Base-by-base conservation (phyloP, 2,888 invertebrate genomes). In the Polietes domitor region DNA sequence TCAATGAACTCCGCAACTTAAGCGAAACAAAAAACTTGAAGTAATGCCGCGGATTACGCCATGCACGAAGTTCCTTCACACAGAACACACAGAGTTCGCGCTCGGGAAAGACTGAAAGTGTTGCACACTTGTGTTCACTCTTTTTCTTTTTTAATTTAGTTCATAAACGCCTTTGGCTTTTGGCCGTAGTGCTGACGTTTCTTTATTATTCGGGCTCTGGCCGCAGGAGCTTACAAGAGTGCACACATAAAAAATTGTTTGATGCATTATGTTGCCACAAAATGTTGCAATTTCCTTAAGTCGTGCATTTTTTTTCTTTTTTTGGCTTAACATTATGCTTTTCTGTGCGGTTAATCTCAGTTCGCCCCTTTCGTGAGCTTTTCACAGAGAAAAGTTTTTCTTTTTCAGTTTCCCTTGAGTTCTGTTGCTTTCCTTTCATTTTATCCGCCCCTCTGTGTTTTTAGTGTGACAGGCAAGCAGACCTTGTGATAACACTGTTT, bases 1-100 rank as follows among this genome's bases (percentile, higher is more conserved):
- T 71, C 80, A 80, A 1, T 83, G 83, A 80, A 77, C 83, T 77
- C 12, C 41, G 5, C 15, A 3, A 47, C 26, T 12, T 19, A 41
- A 58, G 1, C 0, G 37, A 10, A 50, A 81, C 12, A 24, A 6
- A 21, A 21, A 55, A 55, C 12, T 55, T 10, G 21, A 55, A 55
- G 55, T 10, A 55, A n/a, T n/a, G n/a, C 37, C 1, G 37, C 37
- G 37, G 37, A 37, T 61, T 32, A 61, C 12, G 12, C 15, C 58
- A 37, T 37, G 5, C 10, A 37, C 5, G 10, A 37, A 37, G 10
- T 7, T 37, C 37, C 37, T 10, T 37, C 37, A 37, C 5, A 5
- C 5, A 50, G 17, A 50, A 17, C 50, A 50, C n/a, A n/a, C n/a
- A n/a, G n/a, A n/a, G n/a, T n/a, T n/a, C n/a, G n/a, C n/a, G n/a